A percentile compares a stretch with the other conserved stretches of the same genome.
Evolutionary conservation across 2,888 invertebrate species (phyloP).

Genomic region (Loripinus fragilis): DNA sequence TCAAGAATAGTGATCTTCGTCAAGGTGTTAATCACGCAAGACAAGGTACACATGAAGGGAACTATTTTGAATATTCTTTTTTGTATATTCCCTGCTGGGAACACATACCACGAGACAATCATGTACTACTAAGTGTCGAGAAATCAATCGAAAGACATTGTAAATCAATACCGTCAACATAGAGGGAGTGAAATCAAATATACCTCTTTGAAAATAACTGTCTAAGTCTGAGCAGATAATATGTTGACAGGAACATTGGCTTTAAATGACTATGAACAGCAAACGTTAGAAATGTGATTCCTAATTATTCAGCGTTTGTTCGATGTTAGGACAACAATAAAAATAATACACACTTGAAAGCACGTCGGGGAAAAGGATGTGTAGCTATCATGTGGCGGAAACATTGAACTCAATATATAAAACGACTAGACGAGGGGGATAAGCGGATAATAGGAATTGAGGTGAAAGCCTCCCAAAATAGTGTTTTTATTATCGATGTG

Average conservation of each 20-base stretch:
- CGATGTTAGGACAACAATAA: not conserved
- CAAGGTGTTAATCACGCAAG: too few relatives aligned
- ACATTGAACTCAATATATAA: not conserved
- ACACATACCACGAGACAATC: too few relatives aligned
- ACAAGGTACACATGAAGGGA: too few relatives aligned
- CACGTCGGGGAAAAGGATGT: not conserved
- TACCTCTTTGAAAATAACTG: not conserved
- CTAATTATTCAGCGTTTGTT: not conserved
- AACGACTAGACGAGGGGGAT: not conserved
- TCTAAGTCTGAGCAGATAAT: not conserved
- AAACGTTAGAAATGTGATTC: not conserved
- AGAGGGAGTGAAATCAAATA: constrained; percentile 10
- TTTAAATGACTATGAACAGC: constrained; percentile 5
- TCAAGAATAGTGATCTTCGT: too few relatives aligned
- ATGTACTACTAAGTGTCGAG: not conserved
- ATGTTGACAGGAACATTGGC: constrained; percentile 1
- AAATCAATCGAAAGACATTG: not conserved
- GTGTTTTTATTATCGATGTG: not conserved
- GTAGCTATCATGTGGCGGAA: constrained; percentile 5
- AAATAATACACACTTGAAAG: not conserved
- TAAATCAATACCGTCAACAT: constrained; percentile 6
- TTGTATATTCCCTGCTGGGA: too few relatives aligned
- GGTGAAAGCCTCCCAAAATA: not conserved
- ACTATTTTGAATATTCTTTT: too few relatives aligned
- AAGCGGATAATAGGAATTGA: not conserved